A percentile compares a stretch with the other conserved stretches of the same genome.
Conservation (phyloP, 2,113 vertebrate species). For the Coptodon rendalli region DNA sequence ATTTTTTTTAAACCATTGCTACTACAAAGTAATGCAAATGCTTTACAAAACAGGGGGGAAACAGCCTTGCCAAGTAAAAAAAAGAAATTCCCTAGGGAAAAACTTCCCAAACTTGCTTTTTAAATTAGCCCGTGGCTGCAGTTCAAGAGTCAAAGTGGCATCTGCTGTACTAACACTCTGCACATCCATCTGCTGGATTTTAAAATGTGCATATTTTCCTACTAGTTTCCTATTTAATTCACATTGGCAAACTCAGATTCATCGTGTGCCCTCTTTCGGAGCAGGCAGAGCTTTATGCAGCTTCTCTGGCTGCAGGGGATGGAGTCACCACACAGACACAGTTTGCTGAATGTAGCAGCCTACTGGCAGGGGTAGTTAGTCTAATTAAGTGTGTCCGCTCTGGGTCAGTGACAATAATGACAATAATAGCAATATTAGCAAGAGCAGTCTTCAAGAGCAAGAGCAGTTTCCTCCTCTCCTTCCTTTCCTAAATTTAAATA, state of each 20-base stretch:
- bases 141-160: background rate
- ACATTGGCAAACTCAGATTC: constrained; percentile 1
- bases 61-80: background rate
- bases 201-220: background rate
- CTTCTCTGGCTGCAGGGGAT: background rate
- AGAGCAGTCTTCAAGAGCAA: background rate
- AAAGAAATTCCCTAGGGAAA: background rate
- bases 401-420: constrained; percentile 31
- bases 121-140: background rate
- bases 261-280: background rate
- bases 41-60: background rate
- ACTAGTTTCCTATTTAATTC: background rate
- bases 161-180: background rate
- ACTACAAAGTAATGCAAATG: background rate
- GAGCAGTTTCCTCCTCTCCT: background rate
- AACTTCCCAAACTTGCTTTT: background rate
- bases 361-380: constrained; percentile 1
- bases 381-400: constrained; percentile 32
- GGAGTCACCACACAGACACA: background rate
- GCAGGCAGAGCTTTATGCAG: background rate
- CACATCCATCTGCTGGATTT: background rate
- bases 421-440: constrained; percentile 29
- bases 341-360: background rate
- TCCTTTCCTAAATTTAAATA: background rate
- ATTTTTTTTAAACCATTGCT: background rate